These are phyloP conservation scores for Podargus strigoides DNA, from an alignment of 2,797 vertebrate genomes.

Conservation along the genomic window DNA sequence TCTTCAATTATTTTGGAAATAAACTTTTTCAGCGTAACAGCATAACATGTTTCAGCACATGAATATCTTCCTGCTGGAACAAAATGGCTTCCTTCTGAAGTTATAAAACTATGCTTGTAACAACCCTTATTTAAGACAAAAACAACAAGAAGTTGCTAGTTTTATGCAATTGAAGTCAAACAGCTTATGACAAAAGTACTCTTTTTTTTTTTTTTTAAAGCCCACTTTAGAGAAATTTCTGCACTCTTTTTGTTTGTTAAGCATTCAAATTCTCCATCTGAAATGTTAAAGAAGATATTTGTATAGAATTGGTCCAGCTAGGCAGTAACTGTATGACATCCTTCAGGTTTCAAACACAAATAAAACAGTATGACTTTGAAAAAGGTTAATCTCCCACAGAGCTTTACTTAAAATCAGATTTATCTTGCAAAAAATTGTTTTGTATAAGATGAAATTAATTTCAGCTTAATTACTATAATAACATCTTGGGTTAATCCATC, in stretches of 20 bases:
- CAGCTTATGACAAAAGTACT: background rate
- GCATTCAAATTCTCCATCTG: background rate
- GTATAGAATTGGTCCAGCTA: background rate
- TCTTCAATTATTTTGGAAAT: background rate
- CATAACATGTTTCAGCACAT: no score
- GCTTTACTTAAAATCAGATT: background rate
- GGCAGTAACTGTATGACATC: background rate
- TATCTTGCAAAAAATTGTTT: background rate
- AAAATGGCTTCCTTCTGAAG: background rate
- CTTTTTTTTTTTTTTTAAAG: background rate
- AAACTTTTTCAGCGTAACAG: background rate
- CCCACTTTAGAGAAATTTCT: background rate
- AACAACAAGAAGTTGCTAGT: background rate
- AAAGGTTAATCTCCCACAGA: background rate
- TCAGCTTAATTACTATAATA: conserved; percentile 5
- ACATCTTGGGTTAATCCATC: conserved; percentile 30
- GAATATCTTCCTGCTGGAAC: background rate
- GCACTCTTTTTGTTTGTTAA: background rate
- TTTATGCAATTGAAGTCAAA: background rate
- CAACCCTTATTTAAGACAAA: background rate
- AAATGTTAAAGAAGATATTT: background rate
- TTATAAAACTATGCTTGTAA: background rate
- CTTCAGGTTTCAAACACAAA: background rate
- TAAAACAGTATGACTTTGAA: background rate
- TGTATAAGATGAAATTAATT: background rate